Evolutionary conservation across 2,113 vertebrate genomes (phyloP), one percentile per base, ranked within the genome.

Genomic region (Atherinomorus stipes): DNA sequence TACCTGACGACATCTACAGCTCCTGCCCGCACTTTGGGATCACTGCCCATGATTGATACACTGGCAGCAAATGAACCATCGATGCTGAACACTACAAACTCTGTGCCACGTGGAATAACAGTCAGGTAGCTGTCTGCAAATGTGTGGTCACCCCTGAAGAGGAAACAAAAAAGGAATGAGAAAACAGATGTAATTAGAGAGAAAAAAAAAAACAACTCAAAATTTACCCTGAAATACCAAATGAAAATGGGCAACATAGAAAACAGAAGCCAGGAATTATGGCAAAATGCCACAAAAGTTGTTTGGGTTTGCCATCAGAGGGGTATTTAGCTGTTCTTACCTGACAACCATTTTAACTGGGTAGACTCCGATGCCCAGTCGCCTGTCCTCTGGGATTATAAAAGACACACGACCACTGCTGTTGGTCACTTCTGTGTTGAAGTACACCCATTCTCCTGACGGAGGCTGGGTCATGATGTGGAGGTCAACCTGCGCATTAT

Each of bases 41-140:
- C 98, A 0, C 98, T 99, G 83, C 98, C 98, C 98, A 99, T 99
- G 90, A 99, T 99, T 16, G 98, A 99, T 9, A 99, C 98, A 0
- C 98, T 99, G 89, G 98, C 98, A 4, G 98, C 98, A 22, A 99
- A 99, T 75, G 98, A 99, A 58, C 98, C 98, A 0, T 99, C 98
- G 0, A 99, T 99, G 82, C 98, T 99, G 95, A 99, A 99, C 58
- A 97, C 98, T 84, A 99, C 98, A 4, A 98, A 98, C 90, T 99
- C 98, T 0, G 98, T 98, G 84, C 95, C 95, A 50, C 90, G 94
- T 0, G 98, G 98, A 85, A 99, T 94, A 78, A 99, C 95, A 0
- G 97, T 99, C 88, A 99, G 93, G 90, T 98, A 99, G 90, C 98
- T 98, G 93, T 99, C 98, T 2, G 98, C 98, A 3, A 94, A 96